Percentiles rank a stretch among this genome's conserved stretches.
phyloP scores from a whole-genome alignment of 2,888 invertebrate genomes.

The Cheilosia vulpina region DNA sequence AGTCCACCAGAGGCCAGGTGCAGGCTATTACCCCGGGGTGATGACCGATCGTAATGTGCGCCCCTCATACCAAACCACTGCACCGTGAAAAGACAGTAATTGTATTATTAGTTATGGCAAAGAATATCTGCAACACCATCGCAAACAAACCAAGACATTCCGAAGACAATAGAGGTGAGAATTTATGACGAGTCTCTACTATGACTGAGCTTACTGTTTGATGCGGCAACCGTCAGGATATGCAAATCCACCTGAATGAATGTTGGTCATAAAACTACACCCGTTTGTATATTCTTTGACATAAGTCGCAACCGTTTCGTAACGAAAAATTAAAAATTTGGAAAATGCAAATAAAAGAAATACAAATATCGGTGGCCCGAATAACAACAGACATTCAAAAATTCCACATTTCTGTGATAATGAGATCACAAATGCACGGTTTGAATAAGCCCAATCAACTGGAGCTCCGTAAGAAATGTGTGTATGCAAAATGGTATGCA shows the following conservation, averaged over 20 bases:
- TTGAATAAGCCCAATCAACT: not conserved
- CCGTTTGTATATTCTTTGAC: no score
- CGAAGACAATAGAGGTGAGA: not conserved
- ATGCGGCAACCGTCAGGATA: no score
- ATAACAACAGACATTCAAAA: constrained; percentile 25
- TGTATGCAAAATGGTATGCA: constrained; percentile 10
- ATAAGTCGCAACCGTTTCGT: no score
- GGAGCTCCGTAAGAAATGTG: not conserved
- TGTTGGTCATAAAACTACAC: no score
- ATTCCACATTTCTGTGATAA: constrained; percentile 57
- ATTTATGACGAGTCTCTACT: not conserved
- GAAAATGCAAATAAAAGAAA: constrained; percentile 24
- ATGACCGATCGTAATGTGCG: constrained; percentile 22
- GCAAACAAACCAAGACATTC: not conserved
- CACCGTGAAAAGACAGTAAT: constrained; percentile 40
- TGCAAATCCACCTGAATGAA: no score
- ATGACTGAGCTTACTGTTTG: no score
- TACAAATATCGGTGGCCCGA: not conserved
- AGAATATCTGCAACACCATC: constrained; percentile 4
- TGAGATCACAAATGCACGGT: constrained; percentile 23
- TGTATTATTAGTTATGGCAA: not conserved
- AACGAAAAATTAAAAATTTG: not conserved
- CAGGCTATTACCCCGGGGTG: not conserved
- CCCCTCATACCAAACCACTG: constrained; percentile 28
- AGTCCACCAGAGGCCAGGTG: not conserved